phyloP scores from a whole-genome alignment of 2,113 vertebrate genomes.

The Parus major region DNA sequence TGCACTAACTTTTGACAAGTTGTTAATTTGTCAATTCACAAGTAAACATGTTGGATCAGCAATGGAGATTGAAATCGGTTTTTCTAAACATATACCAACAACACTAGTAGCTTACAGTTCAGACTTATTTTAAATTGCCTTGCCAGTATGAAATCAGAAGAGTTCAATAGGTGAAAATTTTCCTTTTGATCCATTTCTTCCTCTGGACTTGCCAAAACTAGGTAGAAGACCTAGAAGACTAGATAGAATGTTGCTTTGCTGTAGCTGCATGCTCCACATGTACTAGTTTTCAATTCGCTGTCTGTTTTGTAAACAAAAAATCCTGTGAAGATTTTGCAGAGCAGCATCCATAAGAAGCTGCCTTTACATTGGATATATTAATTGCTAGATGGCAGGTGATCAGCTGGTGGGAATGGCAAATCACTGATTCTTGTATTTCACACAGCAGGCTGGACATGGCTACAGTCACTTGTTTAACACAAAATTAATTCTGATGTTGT shows the following conservation, averaged over 20 bases:
- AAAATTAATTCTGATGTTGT: slow-evolving; percentile 16
- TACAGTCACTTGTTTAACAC: background rate
- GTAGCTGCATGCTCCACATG: background rate
- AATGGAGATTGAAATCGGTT: background rate
- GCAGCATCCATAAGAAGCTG: background rate
- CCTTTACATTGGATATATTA: background rate
- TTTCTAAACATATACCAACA: background rate
- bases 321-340: background rate
- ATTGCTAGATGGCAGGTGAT: background rate
- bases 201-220: background rate
- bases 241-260: background rate
- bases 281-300: background rate
- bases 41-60: background rate
- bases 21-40: background rate
- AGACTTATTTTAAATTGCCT: background rate
- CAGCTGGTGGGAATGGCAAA: background rate
- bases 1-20: background rate
- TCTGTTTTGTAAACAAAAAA: background rate
- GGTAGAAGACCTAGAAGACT: background rate
- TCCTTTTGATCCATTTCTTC: background rate
- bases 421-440: background rate
- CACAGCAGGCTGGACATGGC: background rate
- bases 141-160: background rate
- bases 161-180: background rate
- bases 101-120: background rate